Evolutionary conservation across 2,113 vertebrate species (phyloP), one percentile per base, ranked within the genome.

Genomic region (Phasianus colchicus): DNA sequence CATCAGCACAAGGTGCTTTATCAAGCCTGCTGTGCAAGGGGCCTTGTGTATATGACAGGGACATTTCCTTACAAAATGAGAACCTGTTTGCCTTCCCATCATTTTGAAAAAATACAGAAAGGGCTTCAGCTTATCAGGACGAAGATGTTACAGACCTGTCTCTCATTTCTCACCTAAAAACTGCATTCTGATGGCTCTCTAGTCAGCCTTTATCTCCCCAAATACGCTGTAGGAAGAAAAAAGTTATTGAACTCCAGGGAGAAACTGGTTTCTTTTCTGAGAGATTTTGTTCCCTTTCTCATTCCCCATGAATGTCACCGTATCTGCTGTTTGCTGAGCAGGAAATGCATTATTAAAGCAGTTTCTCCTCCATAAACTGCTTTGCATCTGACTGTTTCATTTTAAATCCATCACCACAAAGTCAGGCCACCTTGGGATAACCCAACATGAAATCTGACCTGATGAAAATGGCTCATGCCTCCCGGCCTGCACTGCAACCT

Each of bases 261-360:
- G 58, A 88, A 90, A 82, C 58, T 34, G 45, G 90, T 92, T 94
- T 74, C 71, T 92, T 88, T 80, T 81, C 43, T 24, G 57, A 43
- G 36, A 75, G 72, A 40, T 90, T 94, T 58, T 25, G 32, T 91
- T 93, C 84, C 27, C 52, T 84, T 85, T 87, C 83, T 63, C 76
- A 34, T 90, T 88, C 79, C 66, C 88, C 22, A 2, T 40, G 57
- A 93, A 91, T 72, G 93, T 95, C 90, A 95, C 54, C 58, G 88
- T 95, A 96, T 94, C 94, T 94, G 90, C 96, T 95, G 95, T 94
- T 82, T 92, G 90, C 92, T 78, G 95, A 96, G 93, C 84, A 94
- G 96, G 95, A 95, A 96, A 97, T 96, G 75, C 90, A 91, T 96
- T 95, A 96, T 96, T 95, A 93, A 97, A 96, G 89, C 91, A 91